Evolutionary conservation across 2,113 vertebrate species (phyloP).

Genomic region (Syrmaticus mikado): DNA sequence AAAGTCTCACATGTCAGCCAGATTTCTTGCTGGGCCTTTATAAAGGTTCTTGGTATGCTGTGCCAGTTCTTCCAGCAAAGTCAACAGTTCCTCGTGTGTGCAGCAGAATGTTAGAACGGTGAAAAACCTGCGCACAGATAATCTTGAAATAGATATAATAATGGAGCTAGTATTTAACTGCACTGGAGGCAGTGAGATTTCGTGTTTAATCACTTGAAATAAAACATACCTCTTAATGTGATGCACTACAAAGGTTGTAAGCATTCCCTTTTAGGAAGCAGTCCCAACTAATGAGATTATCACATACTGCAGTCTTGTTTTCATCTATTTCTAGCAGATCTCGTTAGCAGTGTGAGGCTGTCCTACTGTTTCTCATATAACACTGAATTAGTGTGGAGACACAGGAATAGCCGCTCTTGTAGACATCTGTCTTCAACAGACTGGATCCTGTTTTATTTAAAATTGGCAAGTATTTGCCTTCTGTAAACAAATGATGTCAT

Average conservation of each 20-base stretch:
- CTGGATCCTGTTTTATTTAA: conserved; percentile 38
- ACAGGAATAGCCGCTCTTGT: conserved; percentile 1
- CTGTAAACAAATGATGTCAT: conserved; percentile 53
- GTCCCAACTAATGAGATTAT: neutral
- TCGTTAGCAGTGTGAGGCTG: neutral
- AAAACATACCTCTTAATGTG: neutral
- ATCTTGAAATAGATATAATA: neutral
- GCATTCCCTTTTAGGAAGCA: conserved; percentile 16
- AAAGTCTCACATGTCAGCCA: rapidly evolving
- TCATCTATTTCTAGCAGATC: neutral
- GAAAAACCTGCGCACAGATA: neutral
- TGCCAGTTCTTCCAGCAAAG: neutral
- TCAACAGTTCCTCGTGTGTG: neutral
- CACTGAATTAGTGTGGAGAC: conserved; percentile 2
- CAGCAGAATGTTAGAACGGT: neutral
- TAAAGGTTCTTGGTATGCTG: neutral
- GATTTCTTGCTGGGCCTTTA: neutral
- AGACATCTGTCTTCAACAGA: conserved; percentile 45
- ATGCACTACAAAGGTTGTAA: neutral
- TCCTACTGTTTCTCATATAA: neutral
- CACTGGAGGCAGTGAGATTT: neutral
- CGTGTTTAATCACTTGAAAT: conserved; percentile 22
- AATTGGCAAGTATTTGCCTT: conserved; percentile 38
- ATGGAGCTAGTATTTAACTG: neutral
- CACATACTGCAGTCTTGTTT: neutral